Conservation (phyloP, 2,797 vertebrate species). For the Microtus obscurus region DNA sequence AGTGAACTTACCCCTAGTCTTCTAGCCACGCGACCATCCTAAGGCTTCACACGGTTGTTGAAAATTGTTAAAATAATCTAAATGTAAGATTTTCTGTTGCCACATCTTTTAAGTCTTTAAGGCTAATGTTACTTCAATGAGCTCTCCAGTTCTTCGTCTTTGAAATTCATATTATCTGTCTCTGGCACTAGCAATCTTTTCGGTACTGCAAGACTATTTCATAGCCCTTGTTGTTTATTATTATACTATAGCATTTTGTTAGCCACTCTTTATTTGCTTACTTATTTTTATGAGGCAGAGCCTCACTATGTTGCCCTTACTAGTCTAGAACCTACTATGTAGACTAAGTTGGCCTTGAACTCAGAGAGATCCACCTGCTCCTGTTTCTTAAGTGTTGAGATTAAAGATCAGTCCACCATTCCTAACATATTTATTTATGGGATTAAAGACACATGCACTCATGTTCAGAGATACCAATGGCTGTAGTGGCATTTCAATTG, state of each 20-base stretch:
- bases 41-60: neutral
- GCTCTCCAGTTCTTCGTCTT: neutral
- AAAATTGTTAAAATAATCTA: neutral
- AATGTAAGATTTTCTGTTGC: neutral
- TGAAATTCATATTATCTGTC: neutral
- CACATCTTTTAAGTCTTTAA: neutral
- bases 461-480: too few species aligned
- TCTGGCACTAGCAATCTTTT: neutral
- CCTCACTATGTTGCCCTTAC: neutral
- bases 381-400: neutral
- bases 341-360: neutral
- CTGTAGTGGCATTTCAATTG: too few species aligned
- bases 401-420: neutral
- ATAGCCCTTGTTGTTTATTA: neutral
- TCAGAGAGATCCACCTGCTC: neutral
- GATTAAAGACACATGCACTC: neutral
- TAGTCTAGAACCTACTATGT: too few species aligned
- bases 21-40: neutral
- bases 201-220: neutral
- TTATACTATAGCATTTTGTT: neutral
- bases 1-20: neutral
- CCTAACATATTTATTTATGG: neutral
- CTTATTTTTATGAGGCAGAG: neutral
- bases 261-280: neutral
- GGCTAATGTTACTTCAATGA: neutral